These are phyloP conservation scores for Diplosoma virens DNA, from an alignment of 23 tunicate genomes.

Conservation along the genomic window DNA sequence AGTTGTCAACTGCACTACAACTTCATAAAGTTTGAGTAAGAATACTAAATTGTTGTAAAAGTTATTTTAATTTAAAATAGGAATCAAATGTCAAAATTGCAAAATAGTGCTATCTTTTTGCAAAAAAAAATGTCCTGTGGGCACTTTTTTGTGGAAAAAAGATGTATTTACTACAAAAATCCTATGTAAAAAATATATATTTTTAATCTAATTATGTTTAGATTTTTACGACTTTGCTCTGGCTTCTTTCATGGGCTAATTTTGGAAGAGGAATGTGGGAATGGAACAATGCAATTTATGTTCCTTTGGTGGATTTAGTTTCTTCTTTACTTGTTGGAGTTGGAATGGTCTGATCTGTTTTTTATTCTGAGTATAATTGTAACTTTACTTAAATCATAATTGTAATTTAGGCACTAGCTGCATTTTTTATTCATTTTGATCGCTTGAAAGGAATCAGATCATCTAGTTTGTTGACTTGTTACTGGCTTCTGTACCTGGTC, in stretches of 20 bases:
- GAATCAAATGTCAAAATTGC: no score
- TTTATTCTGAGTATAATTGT: no score
- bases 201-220: not conserved
- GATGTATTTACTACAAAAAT: no score
- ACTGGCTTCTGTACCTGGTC: constrained; percentile 14
- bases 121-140: no score
- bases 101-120: no score
- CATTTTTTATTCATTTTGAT: constrained; percentile 16
- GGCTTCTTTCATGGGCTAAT: constrained; percentile 37
- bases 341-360: constrained; percentile 51
- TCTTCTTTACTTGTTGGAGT: constrained; percentile 43
- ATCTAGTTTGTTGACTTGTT: constrained; percentile 2
- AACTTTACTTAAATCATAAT: not conserved
- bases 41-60: no score
- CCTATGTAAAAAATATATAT: no score
- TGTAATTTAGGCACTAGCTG: constrained; percentile 24
- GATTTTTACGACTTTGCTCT: constrained; percentile 22
- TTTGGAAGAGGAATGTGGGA: constrained; percentile 42
- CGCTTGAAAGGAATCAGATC: constrained; percentile 29
- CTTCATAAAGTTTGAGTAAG: no score
- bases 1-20: no score
- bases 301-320: constrained; percentile 38
- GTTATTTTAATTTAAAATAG: no score
- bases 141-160: no score
- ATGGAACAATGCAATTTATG: constrained; percentile 15